phyloP scores from a whole-genome alignment of 2,888 invertebrate species.

The Halictus quadricinctus region DNA sequence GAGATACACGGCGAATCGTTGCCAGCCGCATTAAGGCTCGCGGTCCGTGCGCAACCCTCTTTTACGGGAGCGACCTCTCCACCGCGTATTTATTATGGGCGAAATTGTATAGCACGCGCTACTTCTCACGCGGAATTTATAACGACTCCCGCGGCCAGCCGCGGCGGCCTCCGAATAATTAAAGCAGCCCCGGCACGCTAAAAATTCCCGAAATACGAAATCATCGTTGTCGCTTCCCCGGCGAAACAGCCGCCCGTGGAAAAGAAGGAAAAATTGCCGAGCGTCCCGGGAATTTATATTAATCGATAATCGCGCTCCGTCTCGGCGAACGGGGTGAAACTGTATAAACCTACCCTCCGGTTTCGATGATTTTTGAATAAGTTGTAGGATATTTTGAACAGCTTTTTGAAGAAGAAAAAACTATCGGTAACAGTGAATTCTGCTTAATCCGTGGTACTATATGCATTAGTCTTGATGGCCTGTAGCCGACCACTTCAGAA shows the following conservation, averaged over 20 bases:
- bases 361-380: background rate
- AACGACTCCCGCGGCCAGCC: slow-evolving; percentile 34
- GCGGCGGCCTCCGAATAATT: slow-evolving; percentile 7
- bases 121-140: slow-evolving; percentile 55
- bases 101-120: slow-evolving; percentile 50
- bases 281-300: background rate
- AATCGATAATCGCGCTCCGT: background rate
- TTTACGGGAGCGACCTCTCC: slow-evolving; percentile 6
- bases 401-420: too few relatives aligned
- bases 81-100: slow-evolving; percentile 49
- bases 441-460: too few relatives aligned
- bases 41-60: background rate
- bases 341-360: background rate
- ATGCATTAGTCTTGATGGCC: too few relatives aligned
- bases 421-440: too few relatives aligned
- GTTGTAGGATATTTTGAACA: background rate
- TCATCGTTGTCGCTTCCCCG: background rate
- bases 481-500: too few relatives aligned
- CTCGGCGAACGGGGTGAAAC: background rate
- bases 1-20: slow-evolving; percentile 14
- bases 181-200: slow-evolving; percentile 3
- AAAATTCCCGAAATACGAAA: slow-evolving; percentile 35
- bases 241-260: background rate
- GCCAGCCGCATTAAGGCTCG: background rate
- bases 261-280: background rate